Evolutionary conservation across 1,140 invertebrate genomes (phyloP).

Genomic region (Homarus americanus): DNA sequence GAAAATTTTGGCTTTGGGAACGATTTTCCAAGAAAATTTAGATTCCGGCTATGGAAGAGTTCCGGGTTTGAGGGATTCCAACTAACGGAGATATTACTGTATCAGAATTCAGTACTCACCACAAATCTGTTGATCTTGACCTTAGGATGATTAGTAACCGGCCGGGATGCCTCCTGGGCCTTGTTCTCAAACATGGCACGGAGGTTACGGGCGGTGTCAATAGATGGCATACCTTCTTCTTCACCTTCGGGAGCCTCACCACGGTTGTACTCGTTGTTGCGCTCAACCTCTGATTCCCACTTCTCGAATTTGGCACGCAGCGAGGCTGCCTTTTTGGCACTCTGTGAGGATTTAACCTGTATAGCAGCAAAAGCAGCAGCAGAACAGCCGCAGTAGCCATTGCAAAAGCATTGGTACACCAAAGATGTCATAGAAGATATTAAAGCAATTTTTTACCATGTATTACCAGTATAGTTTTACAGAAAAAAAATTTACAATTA

Average conservation of each 20-base stretch:
- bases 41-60: too few species aligned
- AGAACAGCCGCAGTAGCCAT: slow-evolving; percentile 46
- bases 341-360: slow-evolving; percentile 79
- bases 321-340: slow-evolving; percentile 89
- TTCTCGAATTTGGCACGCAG: slow-evolving; percentile 94
- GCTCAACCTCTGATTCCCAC: slow-evolving; percentile 86
- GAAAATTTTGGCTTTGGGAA: too few species aligned
- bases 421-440: slow-evolving; percentile 28
- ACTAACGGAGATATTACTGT: too few species aligned
- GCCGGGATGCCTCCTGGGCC: slow-evolving; percentile 80
- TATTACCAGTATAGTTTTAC: slow-evolving; percentile 6
- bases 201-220: slow-evolving; percentile 89
- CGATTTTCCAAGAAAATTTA: too few species aligned
- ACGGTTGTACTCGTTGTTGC: slow-evolving; percentile 74
- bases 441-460: slow-evolving; percentile 44
- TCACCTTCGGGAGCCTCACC: slow-evolving; percentile 66
- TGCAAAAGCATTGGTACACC: not conserved
- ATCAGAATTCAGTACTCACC: slow-evolving; percentile 83
- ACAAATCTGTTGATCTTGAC: slow-evolving; percentile 91
- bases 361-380: slow-evolving; percentile 46
- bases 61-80: too few species aligned
- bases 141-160: slow-evolving; percentile 80
- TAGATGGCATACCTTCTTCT: slow-evolving; percentile 77
- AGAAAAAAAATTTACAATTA: slow-evolving; percentile 5
- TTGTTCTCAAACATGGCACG: slow-evolving; percentile 91